Conservation (phyloP, 2,888 invertebrate genomes). For the Nycteola revayana region DNA sequence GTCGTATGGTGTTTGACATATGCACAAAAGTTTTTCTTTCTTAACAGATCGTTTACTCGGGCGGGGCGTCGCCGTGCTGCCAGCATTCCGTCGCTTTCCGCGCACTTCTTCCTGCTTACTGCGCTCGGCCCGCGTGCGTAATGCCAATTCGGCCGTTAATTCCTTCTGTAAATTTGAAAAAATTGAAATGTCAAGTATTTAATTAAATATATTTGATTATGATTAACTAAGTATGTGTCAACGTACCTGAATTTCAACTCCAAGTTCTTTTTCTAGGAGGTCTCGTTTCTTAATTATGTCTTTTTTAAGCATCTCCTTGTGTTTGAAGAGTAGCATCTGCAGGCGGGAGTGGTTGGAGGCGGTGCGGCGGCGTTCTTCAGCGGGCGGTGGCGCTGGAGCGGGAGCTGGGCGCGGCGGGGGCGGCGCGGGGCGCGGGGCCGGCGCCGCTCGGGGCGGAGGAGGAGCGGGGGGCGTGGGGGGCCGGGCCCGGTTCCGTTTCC, state of each 20-base stretch:
- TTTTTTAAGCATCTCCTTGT: conserved; percentile 95
- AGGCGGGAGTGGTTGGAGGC: conserved; percentile 83
- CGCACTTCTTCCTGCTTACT: conserved; percentile 86
- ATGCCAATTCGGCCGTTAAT: conserved; percentile 87
- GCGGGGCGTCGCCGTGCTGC: too few species aligned
- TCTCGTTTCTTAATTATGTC: conserved; percentile 96
- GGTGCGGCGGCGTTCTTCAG: conserved; percentile 77
- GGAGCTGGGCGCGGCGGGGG: conserved; percentile 18
- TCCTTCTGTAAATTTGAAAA: conserved; percentile 83
- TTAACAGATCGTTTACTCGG: conserved; percentile 62
- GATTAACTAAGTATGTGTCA: too few species aligned
- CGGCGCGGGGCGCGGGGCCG: conserved; percentile 12
- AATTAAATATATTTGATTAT: too few species aligned
- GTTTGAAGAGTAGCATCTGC: conserved; percentile 90
- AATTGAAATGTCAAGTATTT: too few species aligned
- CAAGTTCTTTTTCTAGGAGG: conserved; percentile 93
- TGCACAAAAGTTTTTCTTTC: conserved; percentile 93
- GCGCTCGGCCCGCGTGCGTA: conserved; percentile 87
- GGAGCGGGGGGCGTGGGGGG: conserved; percentile 26
- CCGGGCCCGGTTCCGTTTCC: conserved; percentile 47
- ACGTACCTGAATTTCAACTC: conserved; percentile 91
- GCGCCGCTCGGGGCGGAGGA: conserved; percentile 52
- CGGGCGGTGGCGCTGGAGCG: conserved; percentile 13
- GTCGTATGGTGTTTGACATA: conserved; percentile 97
- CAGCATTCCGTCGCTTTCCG: conserved; percentile 51